A percentile compares a stretch with the other conserved stretches of the same genome.
Conservation (phyloP, 2,113 vertebrate species). For the Alligator mississippiensis region DNA sequence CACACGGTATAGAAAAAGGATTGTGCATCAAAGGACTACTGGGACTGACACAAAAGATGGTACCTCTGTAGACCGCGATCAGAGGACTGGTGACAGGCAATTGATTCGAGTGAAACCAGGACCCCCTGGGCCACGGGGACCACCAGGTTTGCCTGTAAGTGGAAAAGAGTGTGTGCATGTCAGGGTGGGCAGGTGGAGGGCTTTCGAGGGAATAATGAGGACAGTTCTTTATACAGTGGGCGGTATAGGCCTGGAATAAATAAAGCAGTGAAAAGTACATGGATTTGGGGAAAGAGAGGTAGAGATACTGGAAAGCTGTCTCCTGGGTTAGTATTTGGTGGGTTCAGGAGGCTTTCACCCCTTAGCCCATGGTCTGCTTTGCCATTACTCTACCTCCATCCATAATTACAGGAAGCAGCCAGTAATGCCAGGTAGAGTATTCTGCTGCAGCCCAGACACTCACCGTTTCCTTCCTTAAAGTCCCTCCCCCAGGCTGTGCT, state of each 20-base stretch:
- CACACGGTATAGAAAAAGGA: neutral
- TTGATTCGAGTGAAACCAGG: constrained; percentile 69
- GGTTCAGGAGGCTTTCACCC: neutral
- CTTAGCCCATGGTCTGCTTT: fast-evolving
- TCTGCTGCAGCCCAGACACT: neutral
- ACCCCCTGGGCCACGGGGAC: constrained; percentile 77
- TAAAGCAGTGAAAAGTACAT: neutral
- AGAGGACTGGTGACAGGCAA: constrained; percentile 7
- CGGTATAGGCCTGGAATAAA: neutral
- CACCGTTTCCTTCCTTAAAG: neutral
- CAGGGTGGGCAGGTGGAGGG: neutral
- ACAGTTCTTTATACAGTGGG: neutral
- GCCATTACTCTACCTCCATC: fast-evolving
- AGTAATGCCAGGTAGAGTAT: neutral
- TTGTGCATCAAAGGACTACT: neutral
- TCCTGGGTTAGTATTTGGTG: neutral
- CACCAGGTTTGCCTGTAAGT: constrained; percentile 81
- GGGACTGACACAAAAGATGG: neutral
- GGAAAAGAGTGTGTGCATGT: fast-evolving
- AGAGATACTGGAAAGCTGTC: neutral
- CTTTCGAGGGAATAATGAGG: neutral
- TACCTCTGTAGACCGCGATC: constrained; percentile 16
- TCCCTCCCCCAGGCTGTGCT: neutral
- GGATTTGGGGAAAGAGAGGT: neutral
- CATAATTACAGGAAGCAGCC: neutral